phyloP scores from a whole-genome alignment of 1,140 invertebrate species.

The Diachasma alloeum region DNA sequence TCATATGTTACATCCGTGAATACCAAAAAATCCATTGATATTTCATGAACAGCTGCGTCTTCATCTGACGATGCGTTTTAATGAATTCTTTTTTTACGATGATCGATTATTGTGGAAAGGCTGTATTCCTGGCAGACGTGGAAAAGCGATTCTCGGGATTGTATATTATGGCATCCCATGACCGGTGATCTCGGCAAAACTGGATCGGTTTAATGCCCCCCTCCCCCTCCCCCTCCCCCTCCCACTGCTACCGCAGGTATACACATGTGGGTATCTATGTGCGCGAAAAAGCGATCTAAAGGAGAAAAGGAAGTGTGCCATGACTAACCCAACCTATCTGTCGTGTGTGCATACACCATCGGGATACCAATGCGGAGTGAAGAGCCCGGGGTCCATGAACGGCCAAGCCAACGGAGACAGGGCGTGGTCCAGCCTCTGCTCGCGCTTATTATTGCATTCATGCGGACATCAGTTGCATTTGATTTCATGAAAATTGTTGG shows the following conservation, averaged over 20 bases:
- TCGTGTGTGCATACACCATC: slow-evolving; percentile 33
- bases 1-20: too few species aligned
- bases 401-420: slow-evolving; percentile 53
- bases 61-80: not conserved
- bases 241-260: not conserved
- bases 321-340: slow-evolving; percentile 49
- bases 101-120: not conserved
- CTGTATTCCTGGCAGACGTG: not conserved
- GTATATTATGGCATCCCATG: slow-evolving; percentile 21
- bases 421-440: slow-evolving; percentile 63
- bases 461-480: slow-evolving; percentile 47
- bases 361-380: slow-evolving; percentile 22
- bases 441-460: slow-evolving; percentile 64
- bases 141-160: slow-evolving; percentile 14
- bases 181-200: slow-evolving; percentile 17
- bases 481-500: slow-evolving; percentile 5
- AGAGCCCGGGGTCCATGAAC: slow-evolving; percentile 33
- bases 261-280: not conserved
- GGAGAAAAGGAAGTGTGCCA: slow-evolving; percentile 49
- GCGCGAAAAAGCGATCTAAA: slow-evolving; percentile 1
- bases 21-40: too few species aligned
- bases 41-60: too few species aligned
- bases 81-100: not conserved
- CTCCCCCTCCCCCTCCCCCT: slow-evolving; percentile 14
- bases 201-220: slow-evolving; percentile 33